Evolutionary conservation across 1,140 invertebrate genomes (phyloP).

Genomic region (Drosophila rhopaloa): DNA sequence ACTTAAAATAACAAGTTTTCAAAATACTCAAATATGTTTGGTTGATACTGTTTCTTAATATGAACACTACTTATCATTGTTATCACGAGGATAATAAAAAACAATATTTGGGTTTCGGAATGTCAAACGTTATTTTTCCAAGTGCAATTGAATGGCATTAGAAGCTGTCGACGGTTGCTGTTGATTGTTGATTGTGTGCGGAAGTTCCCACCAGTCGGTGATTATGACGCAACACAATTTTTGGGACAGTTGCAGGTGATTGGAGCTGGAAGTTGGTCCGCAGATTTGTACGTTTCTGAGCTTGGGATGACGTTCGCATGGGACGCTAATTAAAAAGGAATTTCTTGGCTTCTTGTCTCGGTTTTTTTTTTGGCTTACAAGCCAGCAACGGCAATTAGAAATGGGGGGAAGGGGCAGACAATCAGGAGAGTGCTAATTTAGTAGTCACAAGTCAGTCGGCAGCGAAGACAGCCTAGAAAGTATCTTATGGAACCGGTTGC

Average conservation of each 20-base stretch:
- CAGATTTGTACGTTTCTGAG: constrained; percentile 12
- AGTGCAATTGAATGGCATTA: constrained; percentile 40
- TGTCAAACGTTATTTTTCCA: not conserved
- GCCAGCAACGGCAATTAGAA: constrained; percentile 68
- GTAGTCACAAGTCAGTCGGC: constrained; percentile 68
- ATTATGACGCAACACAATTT: constrained; percentile 80
- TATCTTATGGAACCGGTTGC: constrained; percentile 54
- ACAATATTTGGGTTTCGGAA: no score
- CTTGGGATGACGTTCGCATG: constrained; percentile 40
- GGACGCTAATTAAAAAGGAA: constrained; percentile 79
- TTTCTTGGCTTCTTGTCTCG: constrained; percentile 45
- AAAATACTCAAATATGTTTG: not conserved
- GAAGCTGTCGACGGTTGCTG: constrained; percentile 29
- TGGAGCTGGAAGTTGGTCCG: constrained; percentile 5
- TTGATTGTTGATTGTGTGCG: constrained; percentile 42
- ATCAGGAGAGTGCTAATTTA: constrained; percentile 81
- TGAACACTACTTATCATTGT: no score
- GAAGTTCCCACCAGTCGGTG: constrained; percentile 75
- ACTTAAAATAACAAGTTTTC: not conserved
- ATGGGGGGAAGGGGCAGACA: constrained; percentile 37
- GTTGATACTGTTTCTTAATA: no score
- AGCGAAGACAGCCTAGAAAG: constrained; percentile 36
- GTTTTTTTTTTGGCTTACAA: constrained; percentile 28
- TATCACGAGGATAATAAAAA: no score
- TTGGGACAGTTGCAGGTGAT: constrained; percentile 56